These are phyloP conservation scores for Apis cerana DNA, from an alignment of 1,140 invertebrate species.

Conservation along the genomic window DNA sequence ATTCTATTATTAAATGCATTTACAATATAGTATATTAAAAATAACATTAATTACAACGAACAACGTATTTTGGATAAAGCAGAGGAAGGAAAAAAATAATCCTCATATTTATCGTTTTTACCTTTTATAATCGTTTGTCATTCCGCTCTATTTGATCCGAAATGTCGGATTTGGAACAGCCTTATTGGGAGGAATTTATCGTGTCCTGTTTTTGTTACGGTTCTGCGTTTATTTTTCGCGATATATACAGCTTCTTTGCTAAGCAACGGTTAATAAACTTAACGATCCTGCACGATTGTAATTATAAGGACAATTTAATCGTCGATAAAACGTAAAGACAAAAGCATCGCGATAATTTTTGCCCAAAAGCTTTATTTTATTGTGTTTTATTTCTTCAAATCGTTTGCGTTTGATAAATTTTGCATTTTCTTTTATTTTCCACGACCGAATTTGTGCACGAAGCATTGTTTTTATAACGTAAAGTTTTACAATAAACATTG, in stretches of 20 bases:
- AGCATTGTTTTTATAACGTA: background rate
- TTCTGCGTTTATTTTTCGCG: background rate
- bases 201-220: background rate
- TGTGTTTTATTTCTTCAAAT: background rate
- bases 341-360: background rate
- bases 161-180: background rate
- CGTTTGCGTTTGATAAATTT: conserved; percentile 3
- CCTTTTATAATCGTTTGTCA: background rate
- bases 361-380: too few species aligned
- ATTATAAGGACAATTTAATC: conserved; percentile 17
- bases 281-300: background rate
- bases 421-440: too few species aligned
- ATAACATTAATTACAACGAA: background rate
- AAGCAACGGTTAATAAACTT: conserved; percentile 7
- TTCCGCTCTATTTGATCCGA: background rate
- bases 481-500: background rate
- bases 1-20: background rate
- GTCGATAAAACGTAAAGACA: background rate
- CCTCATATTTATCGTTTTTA: background rate
- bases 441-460: background rate
- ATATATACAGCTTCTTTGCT: background rate
- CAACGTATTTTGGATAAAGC: background rate
- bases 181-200: background rate
- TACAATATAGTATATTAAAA: background rate
- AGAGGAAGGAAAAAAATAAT: background rate